A percentile compares a stretch with the other conserved stretches of the same genome.
Evolutionary conservation across 2,888 invertebrate species (phyloP).

Genomic region (Ophion obscuratus): DNA sequence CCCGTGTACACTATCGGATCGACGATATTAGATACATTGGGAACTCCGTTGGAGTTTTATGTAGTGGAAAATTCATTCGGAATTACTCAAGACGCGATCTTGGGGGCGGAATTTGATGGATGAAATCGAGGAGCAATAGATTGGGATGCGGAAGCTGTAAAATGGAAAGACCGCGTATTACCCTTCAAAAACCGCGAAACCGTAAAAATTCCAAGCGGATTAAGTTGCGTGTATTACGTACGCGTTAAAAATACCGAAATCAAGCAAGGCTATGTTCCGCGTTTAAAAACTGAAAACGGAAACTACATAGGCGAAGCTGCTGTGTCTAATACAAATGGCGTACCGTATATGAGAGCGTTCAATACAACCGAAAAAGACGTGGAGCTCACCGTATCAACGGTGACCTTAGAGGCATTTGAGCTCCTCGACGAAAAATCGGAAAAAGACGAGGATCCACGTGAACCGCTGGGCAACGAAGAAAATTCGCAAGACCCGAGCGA

Average conservation of each 20-base stretch:
- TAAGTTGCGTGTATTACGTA: conserved; percentile 8
- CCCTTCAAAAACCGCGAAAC: conserved; percentile 28
- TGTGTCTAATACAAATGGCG: conserved; percentile 17
- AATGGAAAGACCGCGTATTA: conserved; percentile 10
- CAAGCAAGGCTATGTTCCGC: conserved; percentile 35
- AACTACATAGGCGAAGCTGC: conserved; percentile 37
- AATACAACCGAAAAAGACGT: conserved; percentile 33
- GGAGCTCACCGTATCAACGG: conserved; percentile 33
- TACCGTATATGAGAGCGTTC: conserved; percentile 30
- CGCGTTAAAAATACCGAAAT: conserved; percentile 14
- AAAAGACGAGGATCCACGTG: neutral
- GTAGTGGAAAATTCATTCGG: conserved; percentile 18
- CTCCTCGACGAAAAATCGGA: conserved; percentile 10
- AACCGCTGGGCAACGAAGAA: neutral
- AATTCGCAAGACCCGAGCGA: neutral
- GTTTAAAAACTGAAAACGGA: neutral
- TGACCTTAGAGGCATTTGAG: conserved; percentile 37
- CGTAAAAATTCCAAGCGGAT: neutral
- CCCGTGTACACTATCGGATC: conserved; percentile 36
- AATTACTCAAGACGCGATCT: conserved; percentile 22
- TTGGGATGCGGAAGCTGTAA: conserved; percentile 6
- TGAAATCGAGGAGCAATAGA: conserved; percentile 32
- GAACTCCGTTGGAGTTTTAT: conserved; percentile 28
- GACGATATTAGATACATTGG: conserved; percentile 13
- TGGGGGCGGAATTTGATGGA: conserved; percentile 22